These are phyloP conservation scores for Drosophila borealis DNA, from an alignment of 2,888 invertebrate genomes.

Conservation along the genomic window DNA sequence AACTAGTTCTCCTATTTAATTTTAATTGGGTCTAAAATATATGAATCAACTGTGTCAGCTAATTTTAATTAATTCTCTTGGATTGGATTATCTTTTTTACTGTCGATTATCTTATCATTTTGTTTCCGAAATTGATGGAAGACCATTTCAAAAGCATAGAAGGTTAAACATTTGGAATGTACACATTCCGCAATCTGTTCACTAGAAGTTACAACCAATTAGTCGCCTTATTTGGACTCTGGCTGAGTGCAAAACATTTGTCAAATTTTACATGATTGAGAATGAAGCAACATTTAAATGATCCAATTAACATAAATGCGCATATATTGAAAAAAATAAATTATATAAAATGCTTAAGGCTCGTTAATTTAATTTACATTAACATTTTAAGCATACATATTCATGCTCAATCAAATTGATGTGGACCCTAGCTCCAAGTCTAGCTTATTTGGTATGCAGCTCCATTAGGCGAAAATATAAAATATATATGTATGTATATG, in stretches of 20 bases:
- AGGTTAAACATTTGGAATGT: slow-evolving; percentile 9
- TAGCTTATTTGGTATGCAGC: slow-evolving; percentile 67
- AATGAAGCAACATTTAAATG: slow-evolving; percentile 38
- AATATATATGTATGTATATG: slow-evolving; percentile 22
- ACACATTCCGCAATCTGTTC: neutral
- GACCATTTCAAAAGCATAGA: neutral
- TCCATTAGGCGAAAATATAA: slow-evolving; percentile 59
- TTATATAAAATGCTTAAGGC: slow-evolving; percentile 55
- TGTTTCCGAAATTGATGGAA: slow-evolving; percentile 7
- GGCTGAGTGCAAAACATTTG: slow-evolving; percentile 57
- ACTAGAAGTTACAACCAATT: slow-evolving; percentile 39
- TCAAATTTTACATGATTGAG: slow-evolving; percentile 46
- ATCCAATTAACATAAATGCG: slow-evolving; percentile 40
- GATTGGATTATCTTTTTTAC: slow-evolving; percentile 4
- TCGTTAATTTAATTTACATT: slow-evolving; percentile 76
- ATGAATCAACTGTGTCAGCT: neutral
- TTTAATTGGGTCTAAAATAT: neutral
- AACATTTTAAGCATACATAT: slow-evolving; percentile 71
- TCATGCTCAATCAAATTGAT: slow-evolving; percentile 68
- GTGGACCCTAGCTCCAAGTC: slow-evolving; percentile 20
- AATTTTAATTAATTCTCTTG: neutral
- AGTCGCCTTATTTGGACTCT: slow-evolving; percentile 36
- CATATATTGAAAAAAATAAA: slow-evolving; percentile 49
- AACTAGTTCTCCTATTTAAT: neutral
- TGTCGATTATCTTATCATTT: slow-evolving; percentile 31